These are phyloP conservation scores for Diadegma fenestrale DNA, from an alignment of 2,888 invertebrate genomes.

Conservation along the genomic window DNA sequence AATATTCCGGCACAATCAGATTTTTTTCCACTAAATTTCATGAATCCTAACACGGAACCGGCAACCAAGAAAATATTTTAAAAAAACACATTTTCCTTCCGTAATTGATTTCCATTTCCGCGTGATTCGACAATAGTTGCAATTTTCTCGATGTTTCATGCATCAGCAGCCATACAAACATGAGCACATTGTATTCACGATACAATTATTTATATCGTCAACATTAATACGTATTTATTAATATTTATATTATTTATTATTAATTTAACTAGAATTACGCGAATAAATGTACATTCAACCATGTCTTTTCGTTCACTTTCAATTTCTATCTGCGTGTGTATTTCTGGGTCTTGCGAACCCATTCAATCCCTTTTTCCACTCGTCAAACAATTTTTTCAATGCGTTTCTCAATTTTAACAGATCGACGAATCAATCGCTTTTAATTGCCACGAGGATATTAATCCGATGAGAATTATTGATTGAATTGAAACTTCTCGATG, in stretches of 20 bases:
- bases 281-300: constrained; percentile 52
- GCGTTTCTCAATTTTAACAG: no score
- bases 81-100: not conserved
- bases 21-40: not conserved
- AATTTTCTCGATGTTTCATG: not conserved
- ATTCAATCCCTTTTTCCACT: no score
- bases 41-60: no score
- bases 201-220: constrained; percentile 40
- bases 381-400: no score
- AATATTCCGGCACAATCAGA: not conserved
- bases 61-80: not conserved
- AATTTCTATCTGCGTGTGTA: not conserved
- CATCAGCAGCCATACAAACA: constrained; percentile 35
- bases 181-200: constrained; percentile 29
- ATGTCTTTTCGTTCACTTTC: not conserved
- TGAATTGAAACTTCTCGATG: not conserved
- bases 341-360: not conserved
- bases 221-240: constrained; percentile 52
- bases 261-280: constrained; percentile 70
- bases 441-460: no score
- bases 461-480: not conserved
- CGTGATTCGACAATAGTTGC: no score
- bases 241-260: constrained; percentile 80
- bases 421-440: no score
- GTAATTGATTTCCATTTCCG: not conserved